Conservation (phyloP, 2,797 vertebrate genomes). For the Pyrocephalus nanus region DNA sequence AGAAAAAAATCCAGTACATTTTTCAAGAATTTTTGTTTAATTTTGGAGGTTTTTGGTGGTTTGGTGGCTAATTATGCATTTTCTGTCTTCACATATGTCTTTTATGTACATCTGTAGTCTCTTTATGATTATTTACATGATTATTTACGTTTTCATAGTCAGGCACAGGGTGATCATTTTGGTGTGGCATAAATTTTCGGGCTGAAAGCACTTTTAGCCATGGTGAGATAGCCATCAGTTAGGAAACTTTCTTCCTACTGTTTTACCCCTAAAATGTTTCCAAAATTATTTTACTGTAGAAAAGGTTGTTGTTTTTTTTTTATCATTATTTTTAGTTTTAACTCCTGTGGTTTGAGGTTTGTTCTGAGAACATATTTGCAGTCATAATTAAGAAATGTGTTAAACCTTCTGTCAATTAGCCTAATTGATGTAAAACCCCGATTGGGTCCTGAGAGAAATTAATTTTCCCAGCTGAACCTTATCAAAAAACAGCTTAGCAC, state of each 20-base stretch:
- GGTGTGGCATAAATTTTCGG: neutral
- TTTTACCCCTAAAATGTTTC: constrained; percentile 18
- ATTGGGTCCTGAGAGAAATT: constrained; percentile 36
- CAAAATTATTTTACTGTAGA: constrained; percentile 16
- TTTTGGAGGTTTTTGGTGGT: neutral
- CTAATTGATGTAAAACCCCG: constrained; percentile 69
- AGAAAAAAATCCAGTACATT: neutral
- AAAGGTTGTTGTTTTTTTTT: neutral
- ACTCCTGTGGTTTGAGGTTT: constrained; percentile 28
- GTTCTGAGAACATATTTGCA: constrained; percentile 45
- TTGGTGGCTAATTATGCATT: neutral
- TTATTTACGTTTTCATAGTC: neutral
- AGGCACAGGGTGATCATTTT: neutral
- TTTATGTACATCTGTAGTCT: neutral
- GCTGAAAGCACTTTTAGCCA: neutral
- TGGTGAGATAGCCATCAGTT: neutral
- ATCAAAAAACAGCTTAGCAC: constrained; percentile 48
- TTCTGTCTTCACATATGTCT: neutral
- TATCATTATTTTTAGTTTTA: neutral
- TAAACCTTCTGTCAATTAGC: constrained; percentile 69
- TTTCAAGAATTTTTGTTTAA: neutral
- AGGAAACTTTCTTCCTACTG: neutral
- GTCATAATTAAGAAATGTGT: constrained; percentile 72
- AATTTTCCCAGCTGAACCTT: constrained; percentile 62
- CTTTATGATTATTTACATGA: neutral